phyloP scores from a whole-genome alignment of 1,140 invertebrate genomes.

The Drosophila kepulauana region DNA sequence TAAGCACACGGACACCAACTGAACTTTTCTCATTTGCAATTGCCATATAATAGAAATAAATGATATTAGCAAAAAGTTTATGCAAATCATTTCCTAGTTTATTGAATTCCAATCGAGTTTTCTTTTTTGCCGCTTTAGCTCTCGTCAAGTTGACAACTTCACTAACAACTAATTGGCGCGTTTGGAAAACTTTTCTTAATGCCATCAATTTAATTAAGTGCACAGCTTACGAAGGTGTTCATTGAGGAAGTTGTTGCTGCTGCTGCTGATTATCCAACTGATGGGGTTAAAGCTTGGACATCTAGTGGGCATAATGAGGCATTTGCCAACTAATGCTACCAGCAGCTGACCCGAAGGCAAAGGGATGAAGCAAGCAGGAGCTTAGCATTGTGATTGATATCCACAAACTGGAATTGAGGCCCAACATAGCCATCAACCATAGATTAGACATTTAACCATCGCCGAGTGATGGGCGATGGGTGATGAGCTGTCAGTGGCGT shows the following conservation, averaged over 20 bases:
- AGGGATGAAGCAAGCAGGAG: conserved; percentile 17
- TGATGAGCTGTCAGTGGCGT: conserved; percentile 49
- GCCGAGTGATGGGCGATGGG: conserved; percentile 29
- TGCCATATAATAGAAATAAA: not conserved
- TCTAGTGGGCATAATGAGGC: not conserved
- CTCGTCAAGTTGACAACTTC: conserved; percentile 5
- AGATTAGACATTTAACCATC: conserved; percentile 56
- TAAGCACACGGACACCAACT: not conserved
- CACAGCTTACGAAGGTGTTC: conserved; percentile 11
- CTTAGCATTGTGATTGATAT: conserved; percentile 76
- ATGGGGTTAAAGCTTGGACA: not conserved
- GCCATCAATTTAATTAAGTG: conserved; percentile 16
- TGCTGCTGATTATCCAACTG: not conserved
- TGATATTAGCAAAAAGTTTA: conserved; percentile 16
- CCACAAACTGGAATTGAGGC: conserved; percentile 28
- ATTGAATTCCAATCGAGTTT: conserved; percentile 11
- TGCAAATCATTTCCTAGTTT: conserved; percentile 15
- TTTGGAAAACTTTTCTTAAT: conserved; percentile 22
- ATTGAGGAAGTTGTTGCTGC: not conserved
- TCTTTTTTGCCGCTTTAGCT: not conserved
- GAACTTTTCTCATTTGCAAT: conserved; percentile 5
- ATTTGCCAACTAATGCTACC: not conserved
- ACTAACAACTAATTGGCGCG: conserved; percentile 22
- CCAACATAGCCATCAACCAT: conserved; percentile 32
- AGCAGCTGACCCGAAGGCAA: not conserved